These are phyloP conservation scores for Prorops nasuta DNA, from an alignment of 1,140 invertebrate genomes.

Conservation along the genomic window DNA sequence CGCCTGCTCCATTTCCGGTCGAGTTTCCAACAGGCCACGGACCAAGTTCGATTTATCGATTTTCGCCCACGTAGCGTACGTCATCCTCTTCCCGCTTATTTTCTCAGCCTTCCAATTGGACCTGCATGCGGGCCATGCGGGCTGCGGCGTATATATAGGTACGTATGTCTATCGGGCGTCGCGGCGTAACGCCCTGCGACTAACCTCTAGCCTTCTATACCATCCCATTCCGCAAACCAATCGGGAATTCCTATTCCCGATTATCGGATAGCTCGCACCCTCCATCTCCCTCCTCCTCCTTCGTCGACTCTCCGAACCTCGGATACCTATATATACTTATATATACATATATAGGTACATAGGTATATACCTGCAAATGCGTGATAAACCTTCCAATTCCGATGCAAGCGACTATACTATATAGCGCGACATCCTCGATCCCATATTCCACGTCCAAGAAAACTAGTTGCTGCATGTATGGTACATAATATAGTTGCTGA, in stretches of 20 bases:
- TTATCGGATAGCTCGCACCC: conserved; percentile 28
- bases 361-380: too few species aligned
- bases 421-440: too few species aligned
- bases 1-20: conserved; percentile 47
- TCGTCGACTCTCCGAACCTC: conserved; percentile 11
- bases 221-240: conserved; percentile 45
- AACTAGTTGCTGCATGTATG: too few species aligned
- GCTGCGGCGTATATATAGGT: too few species aligned
- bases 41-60: conserved; percentile 36
- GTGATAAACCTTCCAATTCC: too few species aligned
- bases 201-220: conserved; percentile 40
- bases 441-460: too few species aligned
- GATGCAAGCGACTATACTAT: too few species aligned
- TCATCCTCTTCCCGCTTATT: not conserved
- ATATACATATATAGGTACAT: too few species aligned
- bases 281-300: too few species aligned
- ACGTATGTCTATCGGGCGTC: not conserved
- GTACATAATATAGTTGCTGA: too few species aligned
- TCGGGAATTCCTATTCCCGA: conserved; percentile 51
- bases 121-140: not conserved
- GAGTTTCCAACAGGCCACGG: conserved; percentile 32
- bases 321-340: conserved; percentile 9
- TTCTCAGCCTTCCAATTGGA: not conserved
- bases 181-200: conserved; percentile 8
- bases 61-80: conserved; percentile 4